Evolutionary conservation across 2,888 invertebrate species (phyloP).

Genomic region (Neelides folsomi): DNA sequence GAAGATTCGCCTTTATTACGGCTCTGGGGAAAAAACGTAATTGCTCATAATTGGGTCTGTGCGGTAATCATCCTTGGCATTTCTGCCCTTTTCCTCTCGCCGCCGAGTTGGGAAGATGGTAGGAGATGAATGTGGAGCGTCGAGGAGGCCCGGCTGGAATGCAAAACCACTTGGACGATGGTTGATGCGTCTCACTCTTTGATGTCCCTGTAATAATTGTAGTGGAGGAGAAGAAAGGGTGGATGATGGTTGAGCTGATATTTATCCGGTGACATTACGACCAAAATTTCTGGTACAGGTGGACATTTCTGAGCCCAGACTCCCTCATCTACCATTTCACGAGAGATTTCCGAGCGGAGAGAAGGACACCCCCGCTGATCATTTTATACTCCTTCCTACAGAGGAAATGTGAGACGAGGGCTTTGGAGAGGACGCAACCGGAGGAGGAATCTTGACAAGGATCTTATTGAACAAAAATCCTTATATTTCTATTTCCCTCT

Average conservation of each 20-base stretch:
- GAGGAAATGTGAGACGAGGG: constrained; percentile 32
- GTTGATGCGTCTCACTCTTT: neutral
- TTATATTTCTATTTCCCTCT: constrained; percentile 26
- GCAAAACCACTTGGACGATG: neutral
- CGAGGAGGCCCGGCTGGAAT: neutral
- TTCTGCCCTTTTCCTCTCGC: constrained; percentile 32
- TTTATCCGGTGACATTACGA: constrained; percentile 25
- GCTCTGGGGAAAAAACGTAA: constrained; percentile 27
- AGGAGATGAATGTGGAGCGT: neutral
- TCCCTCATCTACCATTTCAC: constrained; percentile 17
- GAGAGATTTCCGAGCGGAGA: constrained; percentile 8
- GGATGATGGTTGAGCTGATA: constrained; percentile 18
- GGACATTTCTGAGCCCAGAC: constrained; percentile 15
- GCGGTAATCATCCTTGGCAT: constrained; percentile 33
- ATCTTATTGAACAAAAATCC: constrained; percentile 34
- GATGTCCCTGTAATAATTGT: constrained; percentile 1
- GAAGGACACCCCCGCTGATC: constrained; percentile 32
- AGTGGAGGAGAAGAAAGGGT: constrained; percentile 4
- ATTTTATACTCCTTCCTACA: constrained; percentile 29
- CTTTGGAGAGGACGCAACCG: constrained; percentile 10
- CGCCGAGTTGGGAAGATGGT: constrained; percentile 4
- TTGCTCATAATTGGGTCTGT: constrained; percentile 35
- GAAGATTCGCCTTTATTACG: constrained; percentile 6
- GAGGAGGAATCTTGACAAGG: constrained; percentile 31
- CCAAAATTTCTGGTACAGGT: constrained; percentile 21